Evolutionary conservation across 2,888 invertebrate genomes (phyloP), one percentile per base, ranked within the genome.

Genomic region (Amitus sp.): DNA sequence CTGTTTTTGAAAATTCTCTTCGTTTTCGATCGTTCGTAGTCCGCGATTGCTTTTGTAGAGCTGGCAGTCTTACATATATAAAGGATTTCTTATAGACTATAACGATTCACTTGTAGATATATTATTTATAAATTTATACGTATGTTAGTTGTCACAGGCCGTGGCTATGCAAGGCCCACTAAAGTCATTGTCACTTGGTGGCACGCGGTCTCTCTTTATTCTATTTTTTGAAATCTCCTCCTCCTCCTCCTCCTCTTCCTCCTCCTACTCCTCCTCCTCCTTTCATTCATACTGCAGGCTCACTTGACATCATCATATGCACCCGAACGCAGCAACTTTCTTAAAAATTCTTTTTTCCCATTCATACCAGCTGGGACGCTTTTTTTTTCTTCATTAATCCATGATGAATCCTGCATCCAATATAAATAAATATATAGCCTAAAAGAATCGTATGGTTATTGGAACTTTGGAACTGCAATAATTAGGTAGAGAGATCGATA

Each of bases 151-250:
- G 30, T 74, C 72, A 77, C 78, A 80, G 82, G 82, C 80, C 82
- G 82, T 82, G 82, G 81, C 82, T 82, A 79, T 81, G 77, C 81
- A 81, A 74, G 79, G 75, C 79, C 80, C 80, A 72, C 78, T 77
- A 77, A 68, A 67, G 67, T 73, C 64, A 70, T 59, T 71, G 65
- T 74, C 71, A 71, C 71, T 75, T 68, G 58, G 80, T 81, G 81
- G 80, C 81, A 75, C 80, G 81, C 81, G 80, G 81, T 81, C 76
- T 74, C 75, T 74, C 77, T 49, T n/a, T n/a, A n/a, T n/a, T n/a
- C n/a, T n/a, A n/a, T n/a, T n/a, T n/a, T n/a, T n/a, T n/a, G n/a
- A n/a, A n/a, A n/a, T n/a, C n/a, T n/a, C n/a, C n/a, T n/a, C n/a
- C n/a, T n/a, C n/a, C n/a, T n/a, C n/a, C n/a, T n/a, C n/a, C n/a